A percentile compares a stretch with the other conserved stretches of the same genome.
Evolutionary conservation across 1,140 invertebrate genomes (phyloP).

Genomic region (Drosophila subobscura): DNA sequence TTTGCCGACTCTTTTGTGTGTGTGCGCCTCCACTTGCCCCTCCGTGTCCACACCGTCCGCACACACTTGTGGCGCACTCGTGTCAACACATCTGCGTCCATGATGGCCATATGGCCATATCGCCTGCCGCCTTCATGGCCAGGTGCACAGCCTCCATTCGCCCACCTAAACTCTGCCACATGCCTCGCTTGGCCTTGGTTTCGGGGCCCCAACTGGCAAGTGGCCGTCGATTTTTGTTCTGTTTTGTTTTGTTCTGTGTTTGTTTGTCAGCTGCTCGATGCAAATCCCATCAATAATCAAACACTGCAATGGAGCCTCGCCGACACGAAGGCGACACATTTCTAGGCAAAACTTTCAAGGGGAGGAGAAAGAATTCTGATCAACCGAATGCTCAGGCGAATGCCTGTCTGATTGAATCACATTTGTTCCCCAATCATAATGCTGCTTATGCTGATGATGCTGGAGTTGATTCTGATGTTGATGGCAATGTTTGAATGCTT

Average conservation of each 20-base stretch:
- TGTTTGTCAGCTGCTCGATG: conserved; percentile 17
- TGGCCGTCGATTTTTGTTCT: conserved; percentile 4
- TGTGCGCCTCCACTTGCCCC: neutral
- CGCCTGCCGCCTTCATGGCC: conserved; percentile 6
- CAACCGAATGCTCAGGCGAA: neutral
- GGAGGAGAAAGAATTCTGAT: conserved; percentile 1
- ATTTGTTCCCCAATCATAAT: conserved; percentile 37
- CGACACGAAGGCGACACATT: conserved; percentile 2
- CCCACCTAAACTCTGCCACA: too few relatives aligned
- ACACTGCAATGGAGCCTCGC: conserved; percentile 17
- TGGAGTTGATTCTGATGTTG: conserved; percentile 6
- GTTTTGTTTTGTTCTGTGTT: neutral
- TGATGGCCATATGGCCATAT: conserved; percentile 21
- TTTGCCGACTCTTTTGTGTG: conserved; percentile 14
- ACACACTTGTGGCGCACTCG: conserved; percentile 39
- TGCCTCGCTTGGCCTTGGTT: conserved; percentile 12
- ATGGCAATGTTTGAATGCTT: too few relatives aligned
- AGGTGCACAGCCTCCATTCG: too few relatives aligned
- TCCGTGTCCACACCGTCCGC: conserved; percentile 9
- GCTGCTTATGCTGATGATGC: conserved; percentile 1
- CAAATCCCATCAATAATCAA: conserved; percentile 44
- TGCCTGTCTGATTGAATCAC: conserved; percentile 36
- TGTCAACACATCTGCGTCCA: conserved; percentile 35
- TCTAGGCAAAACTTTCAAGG: conserved; percentile 2
- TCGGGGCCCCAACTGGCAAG: conserved; percentile 9